Percentiles rank a stretch among this genome's conserved stretches.
Evolutionary conservation across 2,113 vertebrate species (phyloP).

Genomic region (Cynopterus brachyotis): DNA sequence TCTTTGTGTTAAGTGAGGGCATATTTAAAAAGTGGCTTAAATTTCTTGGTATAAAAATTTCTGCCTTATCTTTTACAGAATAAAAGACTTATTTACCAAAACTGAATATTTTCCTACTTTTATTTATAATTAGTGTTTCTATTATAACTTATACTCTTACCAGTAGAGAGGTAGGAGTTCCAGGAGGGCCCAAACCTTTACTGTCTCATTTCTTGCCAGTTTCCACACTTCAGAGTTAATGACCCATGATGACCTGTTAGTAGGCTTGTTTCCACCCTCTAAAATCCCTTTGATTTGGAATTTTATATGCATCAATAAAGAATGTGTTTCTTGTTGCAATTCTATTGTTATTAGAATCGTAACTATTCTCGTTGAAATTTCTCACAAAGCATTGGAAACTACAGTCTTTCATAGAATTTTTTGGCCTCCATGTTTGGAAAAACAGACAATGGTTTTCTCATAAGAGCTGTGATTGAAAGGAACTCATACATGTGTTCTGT

Average conservation of each 20-base stretch:
- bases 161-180: not conserved
- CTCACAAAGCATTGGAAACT: conserved; percentile 35
- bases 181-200: not conserved
- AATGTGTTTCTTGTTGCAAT: conserved; percentile 33
- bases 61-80: no score
- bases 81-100: conserved; percentile 16
- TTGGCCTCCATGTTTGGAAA: conserved; percentile 17
- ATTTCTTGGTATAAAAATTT: conserved; percentile 44
- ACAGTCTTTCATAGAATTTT: conserved; percentile 25
- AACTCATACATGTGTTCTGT: not conserved
- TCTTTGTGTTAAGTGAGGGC: conserved; percentile 16
- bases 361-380: conserved; percentile 48
- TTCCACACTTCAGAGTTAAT: conserved; percentile 18
- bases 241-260: not conserved
- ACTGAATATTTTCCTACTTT: not conserved
- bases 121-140: conserved; percentile 42
- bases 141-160: not conserved
- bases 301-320: not conserved
- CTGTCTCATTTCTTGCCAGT: not conserved
- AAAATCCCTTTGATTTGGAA: conserved; percentile 8
- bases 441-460: not conserved
- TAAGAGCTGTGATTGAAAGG: not conserved
- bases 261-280: not conserved
- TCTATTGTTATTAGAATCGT: conserved; percentile 42
- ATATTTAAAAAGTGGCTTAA: conserved; percentile 35